phyloP scores from a whole-genome alignment of 2,797 vertebrate genomes.

The Jordanella pulchra region DNA sequence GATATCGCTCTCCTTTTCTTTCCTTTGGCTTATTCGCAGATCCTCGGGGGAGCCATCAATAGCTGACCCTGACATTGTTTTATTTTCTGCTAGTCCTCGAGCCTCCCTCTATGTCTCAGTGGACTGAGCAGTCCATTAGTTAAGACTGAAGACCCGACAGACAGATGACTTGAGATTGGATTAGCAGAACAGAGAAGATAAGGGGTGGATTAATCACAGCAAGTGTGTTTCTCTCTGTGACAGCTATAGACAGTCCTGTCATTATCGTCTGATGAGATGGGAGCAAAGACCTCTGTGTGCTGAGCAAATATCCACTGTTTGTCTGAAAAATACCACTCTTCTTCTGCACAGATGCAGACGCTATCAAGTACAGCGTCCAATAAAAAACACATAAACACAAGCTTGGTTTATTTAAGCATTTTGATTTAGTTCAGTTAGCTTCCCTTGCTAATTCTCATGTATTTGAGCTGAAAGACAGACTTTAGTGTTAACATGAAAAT shows the following conservation, averaged over 20 bases:
- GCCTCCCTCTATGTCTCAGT: slow-evolving; percentile 15
- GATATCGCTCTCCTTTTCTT: slow-evolving; percentile 49
- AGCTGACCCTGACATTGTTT: slow-evolving; percentile 52
- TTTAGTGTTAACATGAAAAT: slow-evolving; percentile 22
- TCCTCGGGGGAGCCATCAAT: slow-evolving; percentile 60
- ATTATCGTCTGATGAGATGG: slow-evolving; percentile 56
- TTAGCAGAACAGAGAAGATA: slow-evolving; percentile 56
- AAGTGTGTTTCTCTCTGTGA: slow-evolving; percentile 59
- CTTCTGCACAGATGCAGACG: slow-evolving; percentile 24
- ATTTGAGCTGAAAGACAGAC: slow-evolving; percentile 34
- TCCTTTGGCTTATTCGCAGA: slow-evolving; percentile 5
- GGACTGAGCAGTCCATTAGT: slow-evolving; percentile 62
- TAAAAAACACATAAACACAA: slow-evolving; percentile 10
- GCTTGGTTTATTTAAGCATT: neutral
- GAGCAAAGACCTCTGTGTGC: slow-evolving; percentile 31
- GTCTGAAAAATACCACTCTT: slow-evolving; percentile 21
- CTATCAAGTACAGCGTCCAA: slow-evolving; percentile 8
- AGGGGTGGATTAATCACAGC: slow-evolving; percentile 68
- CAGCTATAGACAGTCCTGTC: slow-evolving; percentile 63
- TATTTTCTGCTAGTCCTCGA: slow-evolving; percentile 37
- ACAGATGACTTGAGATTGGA: slow-evolving; percentile 64
- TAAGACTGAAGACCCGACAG: slow-evolving; percentile 48
- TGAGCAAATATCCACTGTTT: slow-evolving; percentile 46
- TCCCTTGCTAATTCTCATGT: slow-evolving; percentile 6
- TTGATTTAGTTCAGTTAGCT: slow-evolving; percentile 25